Base-by-base conservation (phyloP, 2,113 vertebrate genomes). In the Aramus guarauna region DNA sequence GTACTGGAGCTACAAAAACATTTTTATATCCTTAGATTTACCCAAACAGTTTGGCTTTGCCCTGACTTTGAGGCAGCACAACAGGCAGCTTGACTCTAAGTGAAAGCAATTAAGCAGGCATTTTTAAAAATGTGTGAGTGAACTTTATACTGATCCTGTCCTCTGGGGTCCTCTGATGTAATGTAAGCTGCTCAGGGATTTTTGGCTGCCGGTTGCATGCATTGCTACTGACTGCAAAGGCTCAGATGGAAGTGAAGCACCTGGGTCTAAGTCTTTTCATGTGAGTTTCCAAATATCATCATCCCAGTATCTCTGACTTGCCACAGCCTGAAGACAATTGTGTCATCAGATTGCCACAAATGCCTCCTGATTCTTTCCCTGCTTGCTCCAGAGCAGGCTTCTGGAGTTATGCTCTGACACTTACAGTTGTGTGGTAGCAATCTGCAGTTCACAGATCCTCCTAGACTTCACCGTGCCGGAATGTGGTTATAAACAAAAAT, bases 81-180 rank as follows among this genome's bases (percentile, higher is more conserved):
- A 81, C 68, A 76, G 52, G 63, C 9, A 1, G 47, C 43, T 59
- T 48, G 80, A 85, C 37, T 85, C n/a, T 34, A 77, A 69, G 48
- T 56, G 76, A 92, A 83, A 83, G 52, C 56, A 83, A 74, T 90
- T 92, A 92, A 90, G 39, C 15, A 62, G 58, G 53, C 62, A 79
- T 72, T 87, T 29, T 36, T 60, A 83, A 79, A 67, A 47, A 85
- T 6, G 24, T 59, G 30, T 68, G 82, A 71, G 82, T 80, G 78
- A 90, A 62, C 73, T 92, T 83, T 50, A 55, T 43, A 27, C 60
- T 53, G 88, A 78, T 62, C 71, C 80, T 43, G 27, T 68, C 43
- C 85, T 92, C 71, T 78, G 77, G 71, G 76, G 56, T 74, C 24
- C 50, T 86, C 89, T 56, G 58, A 9, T 83, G 82, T 60, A 92